phyloP scores from a whole-genome alignment of 2,113 vertebrate genomes.

The Hippocampus guttulatus region DNA sequence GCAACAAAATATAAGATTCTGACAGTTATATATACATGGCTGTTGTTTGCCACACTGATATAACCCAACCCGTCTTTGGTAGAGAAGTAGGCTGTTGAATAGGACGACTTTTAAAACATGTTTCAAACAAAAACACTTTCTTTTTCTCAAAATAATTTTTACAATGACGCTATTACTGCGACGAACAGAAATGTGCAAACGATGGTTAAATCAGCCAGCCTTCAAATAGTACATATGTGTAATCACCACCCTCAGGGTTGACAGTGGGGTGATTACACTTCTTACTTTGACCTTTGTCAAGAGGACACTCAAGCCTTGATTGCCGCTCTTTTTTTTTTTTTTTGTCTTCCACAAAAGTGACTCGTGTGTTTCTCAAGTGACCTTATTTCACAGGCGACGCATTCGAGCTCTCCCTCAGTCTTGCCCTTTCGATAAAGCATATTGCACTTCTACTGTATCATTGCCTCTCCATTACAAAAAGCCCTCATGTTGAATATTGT shows the following conservation, averaged over 20 bases:
- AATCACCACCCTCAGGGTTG: neutral
- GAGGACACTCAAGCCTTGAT: conserved; percentile 11
- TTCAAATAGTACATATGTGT: neutral
- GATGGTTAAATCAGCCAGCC: neutral
- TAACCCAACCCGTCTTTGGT: no score
- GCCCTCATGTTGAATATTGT: no score
- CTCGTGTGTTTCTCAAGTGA: neutral
- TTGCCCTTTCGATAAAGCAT: neutral
- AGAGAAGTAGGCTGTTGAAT: no score
- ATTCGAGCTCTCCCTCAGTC: neutral
- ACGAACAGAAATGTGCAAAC: neutral
- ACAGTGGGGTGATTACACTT: conserved; percentile 16
- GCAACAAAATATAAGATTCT: no score
- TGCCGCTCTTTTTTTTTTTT: conserved; percentile 1
- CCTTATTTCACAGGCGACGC: neutral
- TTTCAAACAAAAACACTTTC: neutral
- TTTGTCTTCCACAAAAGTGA: neutral
- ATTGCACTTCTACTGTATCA: neutral
- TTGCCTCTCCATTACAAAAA: neutral
- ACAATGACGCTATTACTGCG: neutral
- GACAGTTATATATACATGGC: no score
- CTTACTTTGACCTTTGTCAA: conserved; percentile 17
- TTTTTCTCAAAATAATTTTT: neutral
- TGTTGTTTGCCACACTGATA: no score
- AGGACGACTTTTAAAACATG: no score